Evolutionary conservation across 2,113 vertebrate genomes (phyloP).

Genomic region (Xiphias gladius): DNA sequence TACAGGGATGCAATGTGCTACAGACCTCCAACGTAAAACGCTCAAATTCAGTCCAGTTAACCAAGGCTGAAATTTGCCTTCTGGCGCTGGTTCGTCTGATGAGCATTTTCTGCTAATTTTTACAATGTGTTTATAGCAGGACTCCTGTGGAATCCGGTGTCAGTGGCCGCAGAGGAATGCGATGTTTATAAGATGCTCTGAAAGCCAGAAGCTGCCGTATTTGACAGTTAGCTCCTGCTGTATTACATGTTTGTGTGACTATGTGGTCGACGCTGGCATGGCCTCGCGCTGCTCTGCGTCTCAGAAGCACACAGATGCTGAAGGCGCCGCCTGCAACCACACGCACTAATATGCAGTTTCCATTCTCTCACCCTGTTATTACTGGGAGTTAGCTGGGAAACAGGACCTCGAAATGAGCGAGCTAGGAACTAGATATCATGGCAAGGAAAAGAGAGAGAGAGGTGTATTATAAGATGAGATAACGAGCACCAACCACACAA

Average conservation of each 20-base stretch:
- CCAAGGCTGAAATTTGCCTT: neutral
- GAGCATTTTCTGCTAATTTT: conserved; percentile 1
- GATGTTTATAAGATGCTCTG: conserved; percentile 12
- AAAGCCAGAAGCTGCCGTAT: conserved; percentile 14
- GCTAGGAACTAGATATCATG: neutral
- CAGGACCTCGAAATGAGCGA: neutral
- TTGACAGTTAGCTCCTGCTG: conserved; percentile 25
- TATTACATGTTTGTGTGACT: conserved; percentile 42
- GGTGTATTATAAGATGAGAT: conserved; percentile 10
- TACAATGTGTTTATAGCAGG: conserved; percentile 6
- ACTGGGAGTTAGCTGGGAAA: neutral
- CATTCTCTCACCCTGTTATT: conserved; percentile 67
- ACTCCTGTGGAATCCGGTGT: neutral
- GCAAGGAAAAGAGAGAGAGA: conserved; percentile 2
- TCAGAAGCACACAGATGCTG: conserved; percentile 7
- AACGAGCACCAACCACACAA: conserved; percentile 14
- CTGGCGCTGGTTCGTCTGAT: neutral
- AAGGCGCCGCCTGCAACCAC: conserved; percentile 25
- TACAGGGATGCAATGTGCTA: neutral
- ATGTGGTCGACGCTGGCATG: neutral
- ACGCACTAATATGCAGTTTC: conserved; percentile 52
- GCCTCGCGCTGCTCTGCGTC: neutral
- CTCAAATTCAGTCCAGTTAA: neutral
- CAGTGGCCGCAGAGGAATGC: conserved; percentile 4
- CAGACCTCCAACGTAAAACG: neutral